Evolutionary conservation across 2,113 vertebrate genomes (phyloP).

Genomic region (Archocentrus centrarchus): DNA sequence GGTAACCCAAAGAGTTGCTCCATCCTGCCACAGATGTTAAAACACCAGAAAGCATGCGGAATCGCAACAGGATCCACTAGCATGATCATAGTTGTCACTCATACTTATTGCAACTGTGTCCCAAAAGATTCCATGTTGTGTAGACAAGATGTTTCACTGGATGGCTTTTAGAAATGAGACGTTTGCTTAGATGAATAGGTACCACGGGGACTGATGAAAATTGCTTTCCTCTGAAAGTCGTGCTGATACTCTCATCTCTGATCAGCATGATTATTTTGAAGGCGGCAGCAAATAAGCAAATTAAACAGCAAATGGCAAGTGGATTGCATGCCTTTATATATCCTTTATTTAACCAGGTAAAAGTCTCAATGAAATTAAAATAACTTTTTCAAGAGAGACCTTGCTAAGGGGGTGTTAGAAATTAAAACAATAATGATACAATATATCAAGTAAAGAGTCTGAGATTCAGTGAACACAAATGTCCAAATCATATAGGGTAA

Average conservation of each 20-base stretch:
- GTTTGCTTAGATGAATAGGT: constrained; percentile 50
- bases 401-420: too few species aligned
- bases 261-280: constrained; percentile 39
- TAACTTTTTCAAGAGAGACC: neutral
- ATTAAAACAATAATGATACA: too few species aligned
- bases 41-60: constrained; percentile 60
- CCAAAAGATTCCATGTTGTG: constrained; percentile 55
- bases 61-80: constrained; percentile 67
- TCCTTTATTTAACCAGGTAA: neutral
- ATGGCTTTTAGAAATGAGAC: constrained; percentile 47
- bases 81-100: constrained; percentile 76
- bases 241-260: constrained; percentile 35
- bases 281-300: constrained; percentile 24
- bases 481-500: too few species aligned
- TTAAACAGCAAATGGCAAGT: constrained; percentile 43
- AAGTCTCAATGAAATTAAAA: neutral
- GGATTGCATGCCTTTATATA: constrained; percentile 33
- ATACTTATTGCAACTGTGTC: constrained; percentile 56
- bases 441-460: too few species aligned
- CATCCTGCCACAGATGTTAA: constrained; percentile 62
- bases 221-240: constrained; percentile 45
- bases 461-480: too few species aligned
- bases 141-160: constrained; percentile 51
- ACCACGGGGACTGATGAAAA: constrained; percentile 46
- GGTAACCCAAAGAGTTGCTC: constrained; percentile 21